A percentile compares a stretch with the other conserved stretches of the same genome.
These are phyloP conservation scores for Molorchus minor DNA, from an alignment of 2,888 invertebrate genomes.

Conservation along the genomic window DNA sequence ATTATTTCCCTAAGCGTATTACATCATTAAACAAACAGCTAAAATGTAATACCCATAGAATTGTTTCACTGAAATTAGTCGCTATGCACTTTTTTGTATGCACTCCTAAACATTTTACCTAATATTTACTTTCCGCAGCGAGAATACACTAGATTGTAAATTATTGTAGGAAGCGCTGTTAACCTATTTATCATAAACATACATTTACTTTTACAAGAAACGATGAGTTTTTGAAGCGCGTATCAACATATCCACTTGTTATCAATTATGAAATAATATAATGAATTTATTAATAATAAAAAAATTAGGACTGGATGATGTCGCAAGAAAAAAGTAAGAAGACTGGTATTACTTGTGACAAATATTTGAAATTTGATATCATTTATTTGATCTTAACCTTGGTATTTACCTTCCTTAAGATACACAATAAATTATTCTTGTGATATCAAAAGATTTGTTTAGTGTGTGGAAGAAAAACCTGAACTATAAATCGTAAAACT, in stretches of 20 bases:
- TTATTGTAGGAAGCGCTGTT: conserved; percentile 3
- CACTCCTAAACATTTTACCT: neutral
- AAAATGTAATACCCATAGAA: no score
- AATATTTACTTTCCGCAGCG: conserved; percentile 2
- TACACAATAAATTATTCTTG: conserved; percentile 6
- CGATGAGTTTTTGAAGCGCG: conserved; percentile 11
- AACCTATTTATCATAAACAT: conserved; percentile 19
- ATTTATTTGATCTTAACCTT: conserved; percentile 8
- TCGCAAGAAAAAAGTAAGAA: conserved; percentile 14
- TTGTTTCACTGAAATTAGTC: no score
- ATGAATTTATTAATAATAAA: conserved; percentile 21
- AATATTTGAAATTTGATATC: conserved; percentile 29
- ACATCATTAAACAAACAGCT: neutral
- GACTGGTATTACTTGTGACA: conserved; percentile 23
- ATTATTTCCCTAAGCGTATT: neutral
- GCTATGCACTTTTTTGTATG: no score
- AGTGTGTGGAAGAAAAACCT: neutral
- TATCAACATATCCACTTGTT: neutral
- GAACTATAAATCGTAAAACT: no score
- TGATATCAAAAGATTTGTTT: conserved; percentile 9
- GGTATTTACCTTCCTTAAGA: conserved; percentile 6
- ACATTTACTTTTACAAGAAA: conserved; percentile 13
- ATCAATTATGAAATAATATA: conserved; percentile 11
- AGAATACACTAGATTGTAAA: neutral
- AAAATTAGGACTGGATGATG: conserved; percentile 8